Percentiles rank a stretch among this genome's conserved stretches.
phyloP scores from a whole-genome alignment of 2,888 invertebrate genomes.

The Dermolepida albohirtum region DNA sequence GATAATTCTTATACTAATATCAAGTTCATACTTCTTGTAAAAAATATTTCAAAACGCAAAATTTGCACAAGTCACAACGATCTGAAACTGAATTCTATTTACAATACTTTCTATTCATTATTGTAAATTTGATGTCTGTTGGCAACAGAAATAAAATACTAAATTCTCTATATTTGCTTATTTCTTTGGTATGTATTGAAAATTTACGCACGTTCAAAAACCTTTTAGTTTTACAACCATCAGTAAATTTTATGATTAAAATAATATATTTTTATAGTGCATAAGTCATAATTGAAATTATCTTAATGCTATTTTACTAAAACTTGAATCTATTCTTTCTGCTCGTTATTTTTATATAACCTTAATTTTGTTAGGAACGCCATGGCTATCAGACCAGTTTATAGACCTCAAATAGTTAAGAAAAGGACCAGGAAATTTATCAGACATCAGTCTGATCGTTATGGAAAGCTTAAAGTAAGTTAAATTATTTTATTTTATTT shows the following conservation, averaged over 20 bases:
- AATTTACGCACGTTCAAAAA: constrained; percentile 37
- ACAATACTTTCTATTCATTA: no score
- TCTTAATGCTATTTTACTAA: background rate
- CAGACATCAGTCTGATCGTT: constrained; percentile 98
- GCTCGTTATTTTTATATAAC: no score
- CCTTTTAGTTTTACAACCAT: constrained; percentile 51
- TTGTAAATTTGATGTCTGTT: background rate
- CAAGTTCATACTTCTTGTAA: no score
- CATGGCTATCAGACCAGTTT: constrained; percentile 92
- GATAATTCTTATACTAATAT: no score
- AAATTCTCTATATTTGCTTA: constrained; percentile 43
- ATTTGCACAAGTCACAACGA: no score
- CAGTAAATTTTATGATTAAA: constrained; percentile 51
- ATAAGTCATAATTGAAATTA: background rate
- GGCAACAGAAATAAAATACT: constrained; percentile 1
- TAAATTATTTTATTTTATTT: no score
- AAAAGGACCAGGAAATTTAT: constrained; percentile 99
- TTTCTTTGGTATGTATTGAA: constrained; percentile 36
- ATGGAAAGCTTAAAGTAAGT: constrained; percentile 91
- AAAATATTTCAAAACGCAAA: no score
- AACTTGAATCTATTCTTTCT: background rate
- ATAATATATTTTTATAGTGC: constrained; percentile 2
- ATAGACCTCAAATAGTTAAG: constrained; percentile 92
- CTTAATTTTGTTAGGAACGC: constrained; percentile 60
- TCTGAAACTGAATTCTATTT: no score